phyloP scores from a whole-genome alignment of 2,888 invertebrate species.

The Diogma glabrata region DNA sequence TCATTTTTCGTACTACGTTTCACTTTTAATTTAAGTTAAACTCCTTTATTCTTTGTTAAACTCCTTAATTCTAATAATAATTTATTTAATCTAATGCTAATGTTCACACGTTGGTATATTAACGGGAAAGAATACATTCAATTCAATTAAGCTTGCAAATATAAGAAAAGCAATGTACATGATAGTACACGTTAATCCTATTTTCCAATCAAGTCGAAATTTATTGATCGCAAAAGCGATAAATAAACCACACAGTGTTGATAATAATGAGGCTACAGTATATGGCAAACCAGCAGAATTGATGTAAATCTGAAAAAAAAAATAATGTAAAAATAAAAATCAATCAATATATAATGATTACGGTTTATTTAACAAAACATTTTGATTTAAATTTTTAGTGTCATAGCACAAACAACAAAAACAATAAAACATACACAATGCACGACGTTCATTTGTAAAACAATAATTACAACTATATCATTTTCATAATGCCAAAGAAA shows the following conservation, averaged over 20 bases:
- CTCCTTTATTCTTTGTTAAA: no score
- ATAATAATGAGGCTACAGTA: slow-evolving; percentile 60
- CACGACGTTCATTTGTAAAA: no score
- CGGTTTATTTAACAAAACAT: no score
- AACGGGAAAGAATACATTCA: slow-evolving; percentile 63
- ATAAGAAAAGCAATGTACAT: slow-evolving; percentile 56
- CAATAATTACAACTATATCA: no score
- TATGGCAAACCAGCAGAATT: slow-evolving; percentile 67
- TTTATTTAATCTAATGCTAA: slow-evolving; percentile 21
- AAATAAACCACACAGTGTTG: slow-evolving; percentile 59
- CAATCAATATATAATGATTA: no score
- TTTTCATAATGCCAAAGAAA: no score
- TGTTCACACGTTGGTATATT: slow-evolving; percentile 60
- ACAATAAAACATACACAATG: no score
- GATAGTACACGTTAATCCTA: slow-evolving; percentile 53
- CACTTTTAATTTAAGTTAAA: no score
- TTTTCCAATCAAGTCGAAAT: slow-evolving; percentile 56
- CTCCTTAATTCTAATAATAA: no score
- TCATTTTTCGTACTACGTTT: no score
- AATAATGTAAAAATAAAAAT: slow-evolving; percentile 11
- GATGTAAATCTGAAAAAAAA: slow-evolving; percentile 43
- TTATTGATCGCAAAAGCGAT: slow-evolving; percentile 51
- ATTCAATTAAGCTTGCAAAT: slow-evolving; percentile 60
- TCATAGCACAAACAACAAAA: no score
- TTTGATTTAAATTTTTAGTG: no score